A percentile compares a stretch with the other conserved stretches of the same genome.
Evolutionary conservation across 2,113 vertebrate genomes (phyloP).

Genomic region (Sialia sialis): DNA sequence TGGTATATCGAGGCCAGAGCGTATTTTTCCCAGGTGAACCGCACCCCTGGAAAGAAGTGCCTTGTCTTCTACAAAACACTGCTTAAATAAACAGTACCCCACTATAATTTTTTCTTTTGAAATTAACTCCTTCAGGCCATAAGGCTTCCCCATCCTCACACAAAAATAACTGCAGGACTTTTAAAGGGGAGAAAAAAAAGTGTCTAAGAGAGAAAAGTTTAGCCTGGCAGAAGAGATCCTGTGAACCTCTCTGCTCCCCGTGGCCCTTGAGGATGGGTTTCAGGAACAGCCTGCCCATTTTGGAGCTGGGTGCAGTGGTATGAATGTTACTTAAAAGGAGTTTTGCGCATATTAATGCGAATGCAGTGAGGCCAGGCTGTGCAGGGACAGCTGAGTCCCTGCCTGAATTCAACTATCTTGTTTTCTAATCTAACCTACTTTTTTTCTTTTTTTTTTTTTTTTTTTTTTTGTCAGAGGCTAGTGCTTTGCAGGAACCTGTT

Average conservation of each 20-base stretch:
- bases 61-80: background rate
- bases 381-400: background rate
- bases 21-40: slow-evolving; percentile 2
- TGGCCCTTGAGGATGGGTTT: background rate
- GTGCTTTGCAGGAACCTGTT: slow-evolving; percentile 28
- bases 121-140: slow-evolving; percentile 54
- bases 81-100: slow-evolving; percentile 34
- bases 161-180: background rate
- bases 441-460: background rate
- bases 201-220: background rate
- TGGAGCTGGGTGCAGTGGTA: background rate
- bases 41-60: background rate
- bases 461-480: background rate
- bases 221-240: background rate
- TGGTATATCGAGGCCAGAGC: fast-evolving
- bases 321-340: background rate
- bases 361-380: background rate
- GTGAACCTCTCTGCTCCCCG: background rate
- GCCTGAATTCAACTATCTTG: slow-evolving; percentile 8
- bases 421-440: slow-evolving; percentile 65
- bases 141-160: background rate
- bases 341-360: background rate
- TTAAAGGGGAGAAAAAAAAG: background rate
- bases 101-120: slow-evolving; percentile 13
- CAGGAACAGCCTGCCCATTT: background rate